A percentile compares a stretch with the other conserved stretches of the same genome.
Evolutionary conservation across 2,797 vertebrate genomes (phyloP).

Genomic region (Ara ararauna): DNA sequence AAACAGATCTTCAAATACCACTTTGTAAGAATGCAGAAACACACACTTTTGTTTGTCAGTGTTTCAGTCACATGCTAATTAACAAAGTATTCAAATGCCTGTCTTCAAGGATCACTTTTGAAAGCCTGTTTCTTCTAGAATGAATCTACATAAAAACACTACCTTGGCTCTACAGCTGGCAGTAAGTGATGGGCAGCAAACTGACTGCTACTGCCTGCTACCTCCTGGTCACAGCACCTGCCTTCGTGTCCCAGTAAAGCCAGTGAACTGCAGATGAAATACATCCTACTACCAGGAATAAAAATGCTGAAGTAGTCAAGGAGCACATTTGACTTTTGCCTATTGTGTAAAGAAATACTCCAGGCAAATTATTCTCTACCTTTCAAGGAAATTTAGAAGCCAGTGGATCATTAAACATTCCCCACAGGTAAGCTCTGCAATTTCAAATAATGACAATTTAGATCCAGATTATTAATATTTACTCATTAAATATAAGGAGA

Average conservation of each 20-base stretch:
- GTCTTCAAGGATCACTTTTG: background rate
- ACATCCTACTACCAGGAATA: background rate
- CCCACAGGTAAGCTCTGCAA: background rate
- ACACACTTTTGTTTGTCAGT: background rate
- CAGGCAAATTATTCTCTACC: background rate
- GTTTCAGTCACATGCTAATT: background rate
- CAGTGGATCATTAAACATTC: background rate
- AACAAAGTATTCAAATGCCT: background rate
- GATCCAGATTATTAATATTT: conserved; percentile 9
- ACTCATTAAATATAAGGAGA: background rate
- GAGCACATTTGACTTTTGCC: background rate
- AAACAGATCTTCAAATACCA: conserved; percentile 5
- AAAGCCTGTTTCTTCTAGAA: background rate
- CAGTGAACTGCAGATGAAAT: background rate
- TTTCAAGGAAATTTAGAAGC: background rate
- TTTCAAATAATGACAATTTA: background rate
- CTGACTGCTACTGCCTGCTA: background rate
- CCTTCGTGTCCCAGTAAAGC: background rate
- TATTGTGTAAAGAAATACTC: background rate
- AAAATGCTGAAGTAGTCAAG: background rate
- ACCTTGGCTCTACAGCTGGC: background rate
- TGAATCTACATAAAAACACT: background rate
- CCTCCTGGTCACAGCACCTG: background rate
- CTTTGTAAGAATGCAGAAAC: background rate
- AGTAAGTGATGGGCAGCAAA: background rate